These are phyloP conservation scores for Gymnarchus niloticus DNA, from an alignment of 2,113 vertebrate species.

Conservation along the genomic window DNA sequence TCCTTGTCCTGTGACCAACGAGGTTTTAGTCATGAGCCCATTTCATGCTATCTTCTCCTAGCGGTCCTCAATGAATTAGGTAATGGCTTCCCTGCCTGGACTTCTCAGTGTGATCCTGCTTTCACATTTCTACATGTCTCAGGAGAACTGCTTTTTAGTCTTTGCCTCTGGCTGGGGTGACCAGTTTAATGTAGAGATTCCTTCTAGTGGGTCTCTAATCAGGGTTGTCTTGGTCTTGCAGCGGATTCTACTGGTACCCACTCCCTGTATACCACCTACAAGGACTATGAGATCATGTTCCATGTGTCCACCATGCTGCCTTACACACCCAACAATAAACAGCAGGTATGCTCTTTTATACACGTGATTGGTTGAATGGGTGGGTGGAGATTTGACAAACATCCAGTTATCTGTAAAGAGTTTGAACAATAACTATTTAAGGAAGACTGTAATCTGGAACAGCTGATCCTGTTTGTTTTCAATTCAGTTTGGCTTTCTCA, in stretches of 20 bases:
- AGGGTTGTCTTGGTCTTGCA: conserved; percentile 43
- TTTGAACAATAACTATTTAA: neutral
- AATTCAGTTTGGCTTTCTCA: neutral
- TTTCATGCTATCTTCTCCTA: neutral
- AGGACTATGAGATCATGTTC: conserved; percentile 97
- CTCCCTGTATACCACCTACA: conserved; percentile 89
- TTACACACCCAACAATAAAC: conserved; percentile 93
- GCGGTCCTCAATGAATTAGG: neutral
- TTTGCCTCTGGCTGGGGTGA: neutral
- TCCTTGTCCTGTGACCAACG: neutral
- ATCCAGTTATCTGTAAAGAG: neutral
- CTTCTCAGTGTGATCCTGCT: neutral
- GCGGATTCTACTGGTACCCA: conserved; percentile 93
- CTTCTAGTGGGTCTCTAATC: neutral
- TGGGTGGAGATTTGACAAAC: neutral
- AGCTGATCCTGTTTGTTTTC: neutral
- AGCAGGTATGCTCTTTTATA: conserved; percentile 69
- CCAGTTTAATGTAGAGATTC: neutral
- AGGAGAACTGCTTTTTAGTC: neutral
- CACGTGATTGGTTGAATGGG: neutral
- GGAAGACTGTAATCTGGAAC: neutral
- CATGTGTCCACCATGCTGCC: conserved; percentile 92
- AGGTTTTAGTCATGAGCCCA: neutral
- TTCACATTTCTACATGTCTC: neutral
- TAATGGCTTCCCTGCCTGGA: neutral